A percentile compares a stretch with the other conserved stretches of the same genome.
phyloP scores from a whole-genome alignment of 2,797 vertebrate genomes.

The Dicrostonyx torquatus region DNA sequence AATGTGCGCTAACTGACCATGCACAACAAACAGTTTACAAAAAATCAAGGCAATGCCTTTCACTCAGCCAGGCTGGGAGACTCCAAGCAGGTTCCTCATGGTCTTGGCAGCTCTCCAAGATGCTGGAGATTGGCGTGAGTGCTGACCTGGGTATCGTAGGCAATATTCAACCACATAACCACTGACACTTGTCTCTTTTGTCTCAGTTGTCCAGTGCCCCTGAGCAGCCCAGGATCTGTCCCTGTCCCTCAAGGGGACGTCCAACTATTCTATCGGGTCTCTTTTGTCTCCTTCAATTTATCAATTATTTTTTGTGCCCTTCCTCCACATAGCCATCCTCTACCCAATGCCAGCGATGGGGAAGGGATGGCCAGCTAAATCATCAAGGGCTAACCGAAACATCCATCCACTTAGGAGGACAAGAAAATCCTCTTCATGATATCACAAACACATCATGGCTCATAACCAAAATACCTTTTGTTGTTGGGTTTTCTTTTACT shows the following conservation, averaged over 20 bases:
- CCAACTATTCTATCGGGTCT: background rate
- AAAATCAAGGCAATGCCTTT: background rate
- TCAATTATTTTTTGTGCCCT: background rate
- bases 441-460: background rate
- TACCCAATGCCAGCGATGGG: background rate
- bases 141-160: background rate
- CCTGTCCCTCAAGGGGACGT: rapidly evolving
- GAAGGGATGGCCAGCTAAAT: background rate
- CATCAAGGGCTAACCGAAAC: background rate
- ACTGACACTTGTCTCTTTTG: background rate
- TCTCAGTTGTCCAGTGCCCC: rapidly evolving
- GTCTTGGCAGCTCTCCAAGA: background rate
- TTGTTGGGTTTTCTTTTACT: no score
- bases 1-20: constrained; percentile 23
- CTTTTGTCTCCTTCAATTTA: background rate
- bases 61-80: background rate
- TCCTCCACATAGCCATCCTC: background rate
- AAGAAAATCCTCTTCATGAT: background rate
- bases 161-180: background rate
- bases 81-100: background rate
- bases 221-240: background rate
- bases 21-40: constrained; percentile 22
- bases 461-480: background rate
- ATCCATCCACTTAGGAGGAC: background rate
- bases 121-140: background rate